phyloP scores from a whole-genome alignment of 2,113 vertebrate genomes.

The Rynchops niger region DNA sequence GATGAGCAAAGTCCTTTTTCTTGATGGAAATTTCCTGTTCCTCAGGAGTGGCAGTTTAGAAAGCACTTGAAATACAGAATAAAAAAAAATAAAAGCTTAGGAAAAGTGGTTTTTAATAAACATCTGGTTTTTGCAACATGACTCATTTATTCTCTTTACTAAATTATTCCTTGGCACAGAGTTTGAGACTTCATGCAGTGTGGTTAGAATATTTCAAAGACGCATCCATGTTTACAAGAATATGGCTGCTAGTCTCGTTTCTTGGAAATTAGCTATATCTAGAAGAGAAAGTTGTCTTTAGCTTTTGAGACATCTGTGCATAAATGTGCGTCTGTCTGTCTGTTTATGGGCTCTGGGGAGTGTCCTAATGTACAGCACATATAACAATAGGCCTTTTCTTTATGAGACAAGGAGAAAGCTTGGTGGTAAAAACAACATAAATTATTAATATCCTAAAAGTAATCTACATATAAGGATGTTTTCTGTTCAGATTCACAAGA shows the following conservation, averaged over 20 bases:
- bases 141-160: conserved; percentile 64
- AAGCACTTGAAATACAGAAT: background rate
- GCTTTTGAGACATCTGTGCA: background rate
- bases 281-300: background rate
- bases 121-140: conserved; percentile 28
- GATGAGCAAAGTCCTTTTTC: background rate
- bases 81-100: background rate
- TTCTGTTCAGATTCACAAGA: conserved; percentile 37
- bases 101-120: conserved; percentile 32
- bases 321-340: background rate
- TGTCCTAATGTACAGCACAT: background rate
- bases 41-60: conserved; percentile 18
- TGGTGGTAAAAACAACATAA: conserved; percentile 18
- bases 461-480: background rate
- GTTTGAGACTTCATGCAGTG: background rate
- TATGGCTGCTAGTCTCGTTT: conserved; percentile 29
- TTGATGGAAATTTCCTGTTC: background rate
- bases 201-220: conserved; percentile 22
- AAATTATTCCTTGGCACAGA: conserved; percentile 45
- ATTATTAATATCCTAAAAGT: conserved; percentile 1
- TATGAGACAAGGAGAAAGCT: conserved; percentile 43
- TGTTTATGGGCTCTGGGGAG: background rate
- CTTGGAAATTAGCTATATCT: background rate
- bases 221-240: conserved; percentile 42
- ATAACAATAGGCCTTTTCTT: conserved; percentile 8